A percentile compares a stretch with the other conserved stretches of the same genome.
phyloP scores from a whole-genome alignment of 2,113 vertebrate species.

The Abramis brama region DNA sequence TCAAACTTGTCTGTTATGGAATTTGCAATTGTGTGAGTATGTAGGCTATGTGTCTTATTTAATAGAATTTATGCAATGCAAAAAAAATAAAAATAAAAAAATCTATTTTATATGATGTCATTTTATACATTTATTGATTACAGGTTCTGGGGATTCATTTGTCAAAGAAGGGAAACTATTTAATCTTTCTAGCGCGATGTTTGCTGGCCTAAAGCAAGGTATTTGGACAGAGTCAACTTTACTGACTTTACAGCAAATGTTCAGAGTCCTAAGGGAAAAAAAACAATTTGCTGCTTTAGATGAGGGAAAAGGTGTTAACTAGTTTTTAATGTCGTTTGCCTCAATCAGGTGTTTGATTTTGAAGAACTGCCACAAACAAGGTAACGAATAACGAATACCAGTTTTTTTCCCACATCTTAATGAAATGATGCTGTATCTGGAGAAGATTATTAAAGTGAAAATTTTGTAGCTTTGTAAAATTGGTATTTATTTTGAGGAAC shows the following conservation, averaged over 20 bases:
- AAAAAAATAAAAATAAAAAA: not conserved
- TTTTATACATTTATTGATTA: slow-evolving; percentile 1
- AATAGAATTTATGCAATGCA: not conserved
- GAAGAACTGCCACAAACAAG: not conserved
- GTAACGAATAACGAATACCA: not conserved
- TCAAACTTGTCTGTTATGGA: not conserved
- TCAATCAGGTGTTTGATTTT: not conserved
- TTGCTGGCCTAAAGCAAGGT: not conserved
- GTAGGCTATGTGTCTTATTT: not conserved
- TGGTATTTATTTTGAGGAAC: not conserved
- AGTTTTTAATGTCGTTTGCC: not conserved
- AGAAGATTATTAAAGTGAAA: not conserved
- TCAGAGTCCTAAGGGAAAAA: not conserved
- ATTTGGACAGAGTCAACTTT: not conserved
- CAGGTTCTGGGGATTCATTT: not conserved
- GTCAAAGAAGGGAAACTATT: not conserved
- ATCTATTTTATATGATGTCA: not conserved
- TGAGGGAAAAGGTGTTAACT: not conserved
- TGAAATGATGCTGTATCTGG: not conserved
- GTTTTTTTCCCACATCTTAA: not conserved
- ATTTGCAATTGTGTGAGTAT: not conserved
- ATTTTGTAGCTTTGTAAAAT: not conserved
- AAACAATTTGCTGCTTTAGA: not conserved
- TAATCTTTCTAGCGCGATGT: slow-evolving; percentile 6
- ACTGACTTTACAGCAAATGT: not conserved